Evolutionary conservation across 2,888 invertebrate species (phyloP).

Genomic region (Torymus texanus): DNA sequence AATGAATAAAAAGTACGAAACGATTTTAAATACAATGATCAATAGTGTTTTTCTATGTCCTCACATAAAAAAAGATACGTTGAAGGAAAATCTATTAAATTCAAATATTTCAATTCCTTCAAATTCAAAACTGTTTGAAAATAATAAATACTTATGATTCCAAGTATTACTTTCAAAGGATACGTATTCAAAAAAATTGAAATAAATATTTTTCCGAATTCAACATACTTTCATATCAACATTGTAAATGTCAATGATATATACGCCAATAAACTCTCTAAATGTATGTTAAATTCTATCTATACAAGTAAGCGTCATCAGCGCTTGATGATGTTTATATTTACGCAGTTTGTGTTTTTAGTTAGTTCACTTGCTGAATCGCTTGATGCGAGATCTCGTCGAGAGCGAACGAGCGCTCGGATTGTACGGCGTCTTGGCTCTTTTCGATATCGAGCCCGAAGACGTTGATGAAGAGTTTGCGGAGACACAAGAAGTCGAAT

Average conservation of each 20-base stretch:
- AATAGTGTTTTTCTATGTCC: conserved; percentile 13
- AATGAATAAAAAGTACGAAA: conserved; percentile 32
- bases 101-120: conserved; percentile 2
- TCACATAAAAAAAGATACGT: conserved; percentile 30
- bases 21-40: conserved; percentile 23
- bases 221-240: conserved; percentile 16
- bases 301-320: conserved; percentile 48
- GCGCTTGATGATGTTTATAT: conserved; percentile 17
- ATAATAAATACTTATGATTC: conserved; percentile 6
- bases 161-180: not conserved
- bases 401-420: conserved; percentile 69
- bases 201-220: conserved; percentile 12
- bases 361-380: conserved; percentile 60
- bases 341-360: not conserved
- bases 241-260: conserved; percentile 7
- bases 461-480: conserved; percentile 33
- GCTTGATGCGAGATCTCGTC: conserved; percentile 72
- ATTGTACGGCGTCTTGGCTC: conserved; percentile 70
- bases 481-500: not conserved
- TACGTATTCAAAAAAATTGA: not conserved
- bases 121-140: conserved; percentile 15
- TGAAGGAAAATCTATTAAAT: conserved; percentile 18
- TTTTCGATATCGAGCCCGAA: conserved; percentile 66
- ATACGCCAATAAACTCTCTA: conserved; percentile 47
- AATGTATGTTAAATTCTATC: conserved; percentile 51